Conservation (phyloP, 1,140 invertebrate genomes). For the Calephelis nemesis region DNA sequence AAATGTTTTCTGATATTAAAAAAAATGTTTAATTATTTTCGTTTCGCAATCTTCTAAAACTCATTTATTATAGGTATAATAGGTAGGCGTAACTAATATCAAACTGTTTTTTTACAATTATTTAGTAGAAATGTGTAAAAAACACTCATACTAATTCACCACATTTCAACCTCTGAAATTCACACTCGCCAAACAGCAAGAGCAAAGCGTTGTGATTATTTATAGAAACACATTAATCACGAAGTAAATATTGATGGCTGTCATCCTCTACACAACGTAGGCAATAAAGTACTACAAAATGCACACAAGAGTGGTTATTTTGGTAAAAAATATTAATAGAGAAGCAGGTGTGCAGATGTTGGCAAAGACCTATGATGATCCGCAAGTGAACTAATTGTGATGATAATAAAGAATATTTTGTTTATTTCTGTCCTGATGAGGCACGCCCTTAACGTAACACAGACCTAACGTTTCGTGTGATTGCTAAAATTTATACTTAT, state of each 20-base stretch:
- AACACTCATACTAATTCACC: not conserved
- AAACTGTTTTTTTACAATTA: too few species aligned
- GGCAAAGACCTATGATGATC: constrained; percentile 60
- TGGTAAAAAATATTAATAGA: constrained; percentile 74
- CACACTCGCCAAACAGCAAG: not conserved
- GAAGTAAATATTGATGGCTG: constrained; percentile 9
- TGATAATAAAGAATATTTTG: constrained; percentile 59
- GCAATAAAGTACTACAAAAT: constrained; percentile 27
- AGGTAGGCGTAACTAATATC: too few species aligned
- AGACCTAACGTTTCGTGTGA: constrained; percentile 28
- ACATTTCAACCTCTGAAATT: not conserved
- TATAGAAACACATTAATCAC: constrained; percentile 15
- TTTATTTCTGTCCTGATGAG: constrained; percentile 48
- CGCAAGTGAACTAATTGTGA: constrained; percentile 65
- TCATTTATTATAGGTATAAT: too few species aligned
- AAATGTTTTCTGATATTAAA: too few species aligned
- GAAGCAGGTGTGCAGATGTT: constrained; percentile 64
- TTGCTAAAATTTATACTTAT: constrained; percentile 33
- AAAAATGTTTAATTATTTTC: too few species aligned
- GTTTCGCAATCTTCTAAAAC: too few species aligned
- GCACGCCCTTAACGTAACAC: constrained; percentile 29
- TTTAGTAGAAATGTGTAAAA: too few species aligned
- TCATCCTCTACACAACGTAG: constrained; percentile 6
- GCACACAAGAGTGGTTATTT: constrained; percentile 48
- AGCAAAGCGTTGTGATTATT: not conserved